Evolutionary conservation across 2,113 vertebrate genomes (phyloP).

Genomic region (Bos indicus): DNA sequence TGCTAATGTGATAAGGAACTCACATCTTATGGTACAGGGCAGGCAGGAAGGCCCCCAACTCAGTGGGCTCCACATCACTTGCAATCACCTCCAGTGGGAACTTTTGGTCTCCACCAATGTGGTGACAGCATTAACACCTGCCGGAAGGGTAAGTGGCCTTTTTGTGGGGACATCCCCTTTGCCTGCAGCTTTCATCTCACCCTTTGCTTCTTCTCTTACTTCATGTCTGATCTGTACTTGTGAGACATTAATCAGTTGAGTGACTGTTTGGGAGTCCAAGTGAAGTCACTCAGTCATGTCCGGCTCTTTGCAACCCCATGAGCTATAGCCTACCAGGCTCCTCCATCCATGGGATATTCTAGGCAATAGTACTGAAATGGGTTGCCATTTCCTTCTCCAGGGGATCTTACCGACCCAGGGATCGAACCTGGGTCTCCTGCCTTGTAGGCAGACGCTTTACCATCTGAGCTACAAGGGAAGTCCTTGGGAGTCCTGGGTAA

Average conservation of each 20-base stretch:
- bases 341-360: not conserved
- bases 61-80: not conserved
- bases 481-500: not conserved
- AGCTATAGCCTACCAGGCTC: not conserved
- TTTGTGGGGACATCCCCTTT: not conserved
- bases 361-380: not conserved
- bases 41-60: not conserved
- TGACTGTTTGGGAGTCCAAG: not conserved
- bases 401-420: not conserved
- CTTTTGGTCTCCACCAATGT: not conserved
- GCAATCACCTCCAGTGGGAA: not conserved
- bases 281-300: not conserved
- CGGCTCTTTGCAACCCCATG: fast-evolving
- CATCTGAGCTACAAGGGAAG: not conserved
- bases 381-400: not conserved
- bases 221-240: not conserved
- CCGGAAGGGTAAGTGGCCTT: not conserved
- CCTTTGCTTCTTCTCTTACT: not conserved
- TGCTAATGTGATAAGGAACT: not conserved
- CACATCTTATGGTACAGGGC: not conserved
- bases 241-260: not conserved
- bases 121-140: not conserved
- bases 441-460: not conserved
- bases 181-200: not conserved
- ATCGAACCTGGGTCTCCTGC: not conserved